Conservation (phyloP, 2,888 invertebrate species). For the Tenodera sinensis region DNA sequence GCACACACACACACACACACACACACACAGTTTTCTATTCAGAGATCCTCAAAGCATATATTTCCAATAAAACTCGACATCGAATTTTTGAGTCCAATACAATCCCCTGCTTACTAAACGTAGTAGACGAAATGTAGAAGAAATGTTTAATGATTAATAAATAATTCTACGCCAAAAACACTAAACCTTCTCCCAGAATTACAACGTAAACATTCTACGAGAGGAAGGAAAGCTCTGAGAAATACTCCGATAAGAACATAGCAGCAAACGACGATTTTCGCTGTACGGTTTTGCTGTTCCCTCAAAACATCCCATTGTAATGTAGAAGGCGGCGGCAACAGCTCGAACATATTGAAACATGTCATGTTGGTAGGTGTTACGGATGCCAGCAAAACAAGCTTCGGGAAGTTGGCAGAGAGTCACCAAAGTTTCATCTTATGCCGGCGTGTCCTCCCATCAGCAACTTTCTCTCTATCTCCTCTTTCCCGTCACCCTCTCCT, state of each 20-base stretch:
- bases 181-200: too few species aligned
- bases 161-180: too few species aligned
- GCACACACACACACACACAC: too few species aligned
- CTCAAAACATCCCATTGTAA: neutral
- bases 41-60: too few species aligned
- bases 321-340: neutral
- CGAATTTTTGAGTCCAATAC: too few species aligned
- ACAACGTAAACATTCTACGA: neutral
- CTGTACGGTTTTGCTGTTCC: neutral
- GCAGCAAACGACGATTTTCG: neutral
- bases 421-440: constrained; percentile 1
- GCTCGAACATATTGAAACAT: constrained; percentile 1
- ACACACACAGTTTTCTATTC: too few species aligned
- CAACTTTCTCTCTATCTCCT: neutral
- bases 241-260: neutral
- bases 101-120: too few species aligned
- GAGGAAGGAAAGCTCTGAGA: neutral
- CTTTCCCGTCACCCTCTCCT: neutral
- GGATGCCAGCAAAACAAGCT: constrained; percentile 11
- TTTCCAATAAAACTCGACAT: too few species aligned
- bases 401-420: neutral
- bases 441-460: neutral
- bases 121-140: too few species aligned
- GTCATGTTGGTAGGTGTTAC: neutral
- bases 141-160: too few species aligned